Evolutionary conservation across 2,888 invertebrate genomes (phyloP).

Genomic region (Agapostemon virescens): DNA sequence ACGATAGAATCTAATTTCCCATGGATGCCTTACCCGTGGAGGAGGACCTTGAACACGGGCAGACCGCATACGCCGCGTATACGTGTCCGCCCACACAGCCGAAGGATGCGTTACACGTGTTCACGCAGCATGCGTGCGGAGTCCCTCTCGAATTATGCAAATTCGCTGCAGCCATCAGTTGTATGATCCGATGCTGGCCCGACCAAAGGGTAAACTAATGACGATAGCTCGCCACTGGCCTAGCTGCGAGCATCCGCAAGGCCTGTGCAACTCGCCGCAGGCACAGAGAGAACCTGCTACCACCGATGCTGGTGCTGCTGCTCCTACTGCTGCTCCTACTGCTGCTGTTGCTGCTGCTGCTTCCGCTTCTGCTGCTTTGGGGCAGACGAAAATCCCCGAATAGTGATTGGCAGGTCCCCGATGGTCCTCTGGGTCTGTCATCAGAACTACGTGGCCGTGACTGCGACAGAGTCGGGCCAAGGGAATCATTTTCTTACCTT

Average conservation of each 20-base stretch:
- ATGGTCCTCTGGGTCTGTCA: slow-evolving; percentile 71
- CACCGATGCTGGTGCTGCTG: background rate
- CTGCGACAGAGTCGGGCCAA: slow-evolving; percentile 67
- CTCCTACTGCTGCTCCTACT: no score
- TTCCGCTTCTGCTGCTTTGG: background rate
- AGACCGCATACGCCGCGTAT: slow-evolving; percentile 20
- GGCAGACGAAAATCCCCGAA: slow-evolving; percentile 65
- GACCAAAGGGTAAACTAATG: slow-evolving; percentile 56
- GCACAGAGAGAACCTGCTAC: background rate
- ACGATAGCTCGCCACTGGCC: slow-evolving; percentile 45
- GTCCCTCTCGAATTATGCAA: slow-evolving; percentile 63
- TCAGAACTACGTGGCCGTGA: slow-evolving; percentile 71
- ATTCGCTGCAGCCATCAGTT: slow-evolving; percentile 54
- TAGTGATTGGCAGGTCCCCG: slow-evolving; percentile 72
- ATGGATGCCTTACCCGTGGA: slow-evolving; percentile 32
- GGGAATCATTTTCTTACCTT: slow-evolving; percentile 61
- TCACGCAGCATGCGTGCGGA: slow-evolving; percentile 45
- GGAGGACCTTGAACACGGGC: slow-evolving; percentile 45
- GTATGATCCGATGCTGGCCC: slow-evolving; percentile 44
- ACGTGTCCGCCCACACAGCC: background rate
- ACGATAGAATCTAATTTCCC: slow-evolving; percentile 55
- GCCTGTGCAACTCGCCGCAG: background rate
- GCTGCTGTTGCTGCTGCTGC: background rate
- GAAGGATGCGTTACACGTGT: slow-evolving; percentile 32
- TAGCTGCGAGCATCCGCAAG: slow-evolving; percentile 41